Percentiles rank a stretch among this genome's conserved stretches.
Conservation (phyloP, 2,888 invertebrate genomes). For the Hypselothyrea guttata region DNA sequence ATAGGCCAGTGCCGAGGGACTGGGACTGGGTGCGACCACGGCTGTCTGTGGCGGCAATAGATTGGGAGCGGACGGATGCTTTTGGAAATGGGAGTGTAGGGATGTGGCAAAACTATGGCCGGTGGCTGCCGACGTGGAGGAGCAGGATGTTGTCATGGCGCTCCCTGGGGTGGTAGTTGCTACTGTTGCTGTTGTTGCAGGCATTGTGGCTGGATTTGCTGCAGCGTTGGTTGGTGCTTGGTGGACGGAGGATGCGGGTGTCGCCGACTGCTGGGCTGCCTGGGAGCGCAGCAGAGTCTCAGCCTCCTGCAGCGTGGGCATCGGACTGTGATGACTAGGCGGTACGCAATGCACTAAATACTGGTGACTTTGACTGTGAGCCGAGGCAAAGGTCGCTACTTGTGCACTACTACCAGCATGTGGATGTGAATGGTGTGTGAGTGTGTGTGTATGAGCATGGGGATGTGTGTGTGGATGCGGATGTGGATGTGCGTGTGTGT, state of each 20-base stretch:
- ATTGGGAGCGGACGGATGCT: conserved; percentile 80
- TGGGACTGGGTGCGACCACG: conserved; percentile 73
- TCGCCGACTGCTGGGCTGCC: conserved; percentile 50
- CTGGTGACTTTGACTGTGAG: conserved; percentile 80
- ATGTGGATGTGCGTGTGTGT: conserved; percentile 15
- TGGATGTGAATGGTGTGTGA: conserved; percentile 38
- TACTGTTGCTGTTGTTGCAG: conserved; percentile 15
- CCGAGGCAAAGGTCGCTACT: conserved; percentile 76
- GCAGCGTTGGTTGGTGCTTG: conserved; percentile 11
- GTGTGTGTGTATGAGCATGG: conserved; percentile 36
- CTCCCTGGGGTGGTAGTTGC: conserved; percentile 20
- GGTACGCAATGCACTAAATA: conserved; percentile 80
- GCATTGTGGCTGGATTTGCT: conserved; percentile 16
- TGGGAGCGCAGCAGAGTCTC: conserved; percentile 68
- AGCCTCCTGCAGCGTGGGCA: conserved; percentile 79
- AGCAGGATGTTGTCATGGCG: conserved; percentile 32
- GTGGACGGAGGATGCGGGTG: conserved; percentile 8
- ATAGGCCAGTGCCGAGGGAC: conserved; percentile 75
- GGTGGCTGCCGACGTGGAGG: conserved; percentile 22
- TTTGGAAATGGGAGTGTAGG: conserved; percentile 79
- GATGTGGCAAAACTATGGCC: conserved; percentile 55
- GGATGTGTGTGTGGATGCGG: conserved; percentile 29
- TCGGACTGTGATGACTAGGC: conserved; percentile 79
- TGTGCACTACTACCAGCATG: conserved; percentile 74
- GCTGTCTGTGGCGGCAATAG: conserved; percentile 70